Evolutionary conservation across 2,113 vertebrate species (phyloP), one percentile per base, ranked within the genome.

Genomic region (Gila orcuttii): DNA sequence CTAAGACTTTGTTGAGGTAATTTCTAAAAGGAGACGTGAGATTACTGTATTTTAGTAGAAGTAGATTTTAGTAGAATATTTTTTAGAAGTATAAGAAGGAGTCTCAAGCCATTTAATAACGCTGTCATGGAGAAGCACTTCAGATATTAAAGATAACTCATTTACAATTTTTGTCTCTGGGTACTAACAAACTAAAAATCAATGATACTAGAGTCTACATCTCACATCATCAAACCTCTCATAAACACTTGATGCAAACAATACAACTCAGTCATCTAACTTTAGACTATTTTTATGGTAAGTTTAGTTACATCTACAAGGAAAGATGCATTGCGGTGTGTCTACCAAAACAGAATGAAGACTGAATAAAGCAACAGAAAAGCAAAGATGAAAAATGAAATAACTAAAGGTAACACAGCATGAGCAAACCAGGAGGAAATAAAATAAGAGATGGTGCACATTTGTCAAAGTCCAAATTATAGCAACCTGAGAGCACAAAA

Each of bases 291-390:
- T 28, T 76, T 13, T 1, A 19, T 42, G 2, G 7, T 76, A 52
- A 4, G 25, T 76, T 31, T 45, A 25, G 10, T 62, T 62, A 28
- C 6, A 17, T 45, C n/a, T 47, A 59, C 13, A n/a, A 59, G 21
- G 12, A 60, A 62, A 31, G 1, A 13, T 50, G 62, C 36, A 69
- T 81, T n/a, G 52, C 39, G 17, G 52, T 55, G 17, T 55, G 52
- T 55, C 52, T 69, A 80, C 66, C 52, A 55, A 80, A 71, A 74
- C 31, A 87, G 45, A 84, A 90, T 91, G 90, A 84, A 73, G 59
- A 86, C 87, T 87, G 89, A 90, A 89, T 89, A 89, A 89, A 88
- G 85, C 88, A 89, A 89, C 75, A 92, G 68, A 74, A 86, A 78
- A 83, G 71, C n/a, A 76, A 50, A 79, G 89, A 82, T 90, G 86